These are phyloP conservation scores for Pavo muticus DNA, from an alignment of 2,113 vertebrate species.

Conservation along the genomic window DNA sequence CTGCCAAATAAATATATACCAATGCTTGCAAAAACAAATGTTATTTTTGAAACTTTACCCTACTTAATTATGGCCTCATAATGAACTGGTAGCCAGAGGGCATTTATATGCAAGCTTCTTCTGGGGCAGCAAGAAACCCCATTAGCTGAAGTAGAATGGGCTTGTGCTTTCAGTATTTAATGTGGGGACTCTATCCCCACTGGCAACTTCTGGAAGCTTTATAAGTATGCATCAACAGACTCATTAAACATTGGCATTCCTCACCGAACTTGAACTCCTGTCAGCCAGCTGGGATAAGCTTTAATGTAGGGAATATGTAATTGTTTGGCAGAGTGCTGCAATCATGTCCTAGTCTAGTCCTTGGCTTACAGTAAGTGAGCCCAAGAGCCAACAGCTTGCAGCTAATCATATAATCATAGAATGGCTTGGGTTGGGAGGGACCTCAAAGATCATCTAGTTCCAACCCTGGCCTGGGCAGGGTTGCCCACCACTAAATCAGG, in stretches of 20 bases:
- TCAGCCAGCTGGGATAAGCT: conserved; percentile 33
- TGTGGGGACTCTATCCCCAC: not conserved
- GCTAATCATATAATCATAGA: not conserved
- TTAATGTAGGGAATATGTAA: not conserved
- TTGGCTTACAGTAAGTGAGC: not conserved
- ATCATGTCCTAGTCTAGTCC: not conserved
- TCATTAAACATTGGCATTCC: conserved; percentile 35
- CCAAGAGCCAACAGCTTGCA: not conserved
- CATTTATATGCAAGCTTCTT: not conserved
- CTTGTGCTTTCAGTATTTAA: not conserved
- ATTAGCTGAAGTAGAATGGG: not conserved
- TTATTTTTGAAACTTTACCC: conserved; percentile 19
- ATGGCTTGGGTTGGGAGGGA: no score
- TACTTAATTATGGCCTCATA: not conserved
- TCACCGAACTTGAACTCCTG: not conserved
- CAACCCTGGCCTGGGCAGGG: no score
- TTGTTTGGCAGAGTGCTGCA: not conserved
- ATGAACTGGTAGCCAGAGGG: not conserved
- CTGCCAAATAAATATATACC: not conserved
- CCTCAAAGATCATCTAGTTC: no score
- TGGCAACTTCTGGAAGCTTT: conserved; percentile 37
- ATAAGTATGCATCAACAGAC: conserved; percentile 25
- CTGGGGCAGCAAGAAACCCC: not conserved
- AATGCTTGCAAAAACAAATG: not conserved
- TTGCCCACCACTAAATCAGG: no score